These are phyloP conservation scores for Lithophane ornitopus DNA, from an alignment of 2,888 invertebrate genomes.

Conservation along the genomic window DNA sequence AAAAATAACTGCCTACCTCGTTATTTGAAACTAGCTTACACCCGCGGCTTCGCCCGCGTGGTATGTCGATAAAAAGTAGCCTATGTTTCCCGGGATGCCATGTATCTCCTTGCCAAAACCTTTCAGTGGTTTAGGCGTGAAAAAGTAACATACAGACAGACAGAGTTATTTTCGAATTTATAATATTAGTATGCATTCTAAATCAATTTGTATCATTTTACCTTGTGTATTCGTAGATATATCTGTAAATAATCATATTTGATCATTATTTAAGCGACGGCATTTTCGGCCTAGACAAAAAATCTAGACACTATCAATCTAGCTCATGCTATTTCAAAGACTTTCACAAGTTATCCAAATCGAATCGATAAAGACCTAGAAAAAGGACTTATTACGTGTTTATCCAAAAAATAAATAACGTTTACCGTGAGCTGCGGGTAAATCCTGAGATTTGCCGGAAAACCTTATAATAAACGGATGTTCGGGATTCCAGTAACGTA, in stretches of 20 bases:
- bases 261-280: neutral
- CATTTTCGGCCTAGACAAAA: neutral
- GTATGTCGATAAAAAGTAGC: too few species aligned
- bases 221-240: neutral
- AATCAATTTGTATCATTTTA: neutral
- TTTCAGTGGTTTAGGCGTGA: too few species aligned
- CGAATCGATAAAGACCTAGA: slow-evolving; percentile 17
- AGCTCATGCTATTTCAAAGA: slow-evolving; percentile 13
- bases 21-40: slow-evolving; percentile 7
- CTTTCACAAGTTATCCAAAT: slow-evolving; percentile 7
- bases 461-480: slow-evolving; percentile 32
- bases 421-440: slow-evolving; percentile 46
- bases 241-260: too few species aligned
- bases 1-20: neutral
- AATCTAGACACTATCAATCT: neutral
- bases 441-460: slow-evolving; percentile 44
- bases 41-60: too few species aligned
- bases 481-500: slow-evolving; percentile 47
- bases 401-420: slow-evolving; percentile 51
- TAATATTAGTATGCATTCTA: too few species aligned
- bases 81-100: too few species aligned
- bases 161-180: too few species aligned
- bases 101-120: too few species aligned
- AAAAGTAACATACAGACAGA: too few species aligned
- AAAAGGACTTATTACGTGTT: slow-evolving; percentile 26